A percentile compares a stretch with the other conserved stretches of the same genome.
Conservation (phyloP, 2,113 vertebrate species). For the Periophthalmus modestus region DNA sequence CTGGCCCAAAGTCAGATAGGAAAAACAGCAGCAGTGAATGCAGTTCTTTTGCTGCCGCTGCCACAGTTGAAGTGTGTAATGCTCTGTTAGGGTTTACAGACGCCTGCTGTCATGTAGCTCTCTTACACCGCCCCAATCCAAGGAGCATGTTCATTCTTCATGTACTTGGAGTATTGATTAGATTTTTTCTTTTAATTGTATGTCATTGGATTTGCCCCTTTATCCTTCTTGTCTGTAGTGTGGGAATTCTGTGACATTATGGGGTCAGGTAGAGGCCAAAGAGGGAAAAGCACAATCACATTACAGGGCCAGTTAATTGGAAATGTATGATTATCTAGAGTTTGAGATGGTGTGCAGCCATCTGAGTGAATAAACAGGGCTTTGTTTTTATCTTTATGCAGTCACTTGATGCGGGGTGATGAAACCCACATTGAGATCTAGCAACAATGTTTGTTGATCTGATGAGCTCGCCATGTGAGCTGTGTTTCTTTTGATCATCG, state of each 20-base stretch:
- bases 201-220: slow-evolving; percentile 5
- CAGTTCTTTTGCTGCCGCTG: slow-evolving; percentile 53
- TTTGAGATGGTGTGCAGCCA: slow-evolving; percentile 54
- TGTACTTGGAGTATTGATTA: slow-evolving; percentile 24
- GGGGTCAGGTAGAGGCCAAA: slow-evolving; percentile 26
- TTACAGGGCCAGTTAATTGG: slow-evolving; percentile 41
- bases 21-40: slow-evolving; percentile 51
- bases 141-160: background rate
- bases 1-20: slow-evolving; percentile 65
- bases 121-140: background rate
- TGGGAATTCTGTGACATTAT: slow-evolving; percentile 23
- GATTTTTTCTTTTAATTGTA: slow-evolving; percentile 30
- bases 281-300: slow-evolving; percentile 27
- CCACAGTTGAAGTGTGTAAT: slow-evolving; percentile 58
- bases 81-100: slow-evolving; percentile 52
- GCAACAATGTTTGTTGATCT: slow-evolving; percentile 73
- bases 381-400: slow-evolving; percentile 66
- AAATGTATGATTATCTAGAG: slow-evolving; percentile 31
- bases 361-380: slow-evolving; percentile 65
- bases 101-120: slow-evolving; percentile 38
- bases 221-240: slow-evolving; percentile 18
- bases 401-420: slow-evolving; percentile 78
- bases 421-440: slow-evolving; percentile 76
- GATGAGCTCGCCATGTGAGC: slow-evolving; percentile 61
- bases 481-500: slow-evolving; percentile 67